Conservation (phyloP, 2,888 invertebrate species). For the Beris morrisii region DNA sequence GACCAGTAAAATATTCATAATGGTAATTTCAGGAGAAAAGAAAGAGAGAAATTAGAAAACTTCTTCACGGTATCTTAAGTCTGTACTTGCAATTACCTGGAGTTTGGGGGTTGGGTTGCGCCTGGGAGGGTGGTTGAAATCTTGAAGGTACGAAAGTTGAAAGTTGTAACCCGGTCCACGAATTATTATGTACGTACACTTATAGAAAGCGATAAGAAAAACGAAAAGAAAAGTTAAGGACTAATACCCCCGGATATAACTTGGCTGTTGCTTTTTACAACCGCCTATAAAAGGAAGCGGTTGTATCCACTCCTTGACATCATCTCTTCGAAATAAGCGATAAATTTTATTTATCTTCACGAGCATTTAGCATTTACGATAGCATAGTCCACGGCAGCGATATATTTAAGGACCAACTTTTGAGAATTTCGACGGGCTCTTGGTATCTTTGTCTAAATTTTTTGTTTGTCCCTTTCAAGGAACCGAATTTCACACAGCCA, state of each 20-base stretch:
- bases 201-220: not conserved
- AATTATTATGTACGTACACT: not conserved
- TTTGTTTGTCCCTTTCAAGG: too few species aligned
- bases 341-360: constrained; percentile 32
- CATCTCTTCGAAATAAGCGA: constrained; percentile 22
- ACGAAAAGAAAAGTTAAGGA: not conserved
- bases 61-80: not conserved
- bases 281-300: constrained; percentile 23
- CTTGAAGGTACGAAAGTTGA: not conserved
- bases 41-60: constrained; percentile 8
- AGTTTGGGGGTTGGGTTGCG: not conserved
- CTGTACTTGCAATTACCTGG: constrained; percentile 11
- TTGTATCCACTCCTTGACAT: constrained; percentile 10
- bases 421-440: too few species aligned
- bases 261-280: constrained; percentile 19
- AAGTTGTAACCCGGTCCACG: not conserved
- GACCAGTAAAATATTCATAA: constrained; percentile 23
- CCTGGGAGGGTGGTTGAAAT: constrained; percentile 11
- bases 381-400: constrained; percentile 17
- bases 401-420: constrained; percentile 9
- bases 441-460: too few species aligned
- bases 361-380: constrained; percentile 31
- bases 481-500: too few species aligned
- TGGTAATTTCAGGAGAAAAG: constrained; percentile 13
- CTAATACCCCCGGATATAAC: not conserved